Base-by-base conservation (phyloP, 2,113 vertebrate genomes). In the rabbit (Oryctolagus cuniculus) region DNA sequence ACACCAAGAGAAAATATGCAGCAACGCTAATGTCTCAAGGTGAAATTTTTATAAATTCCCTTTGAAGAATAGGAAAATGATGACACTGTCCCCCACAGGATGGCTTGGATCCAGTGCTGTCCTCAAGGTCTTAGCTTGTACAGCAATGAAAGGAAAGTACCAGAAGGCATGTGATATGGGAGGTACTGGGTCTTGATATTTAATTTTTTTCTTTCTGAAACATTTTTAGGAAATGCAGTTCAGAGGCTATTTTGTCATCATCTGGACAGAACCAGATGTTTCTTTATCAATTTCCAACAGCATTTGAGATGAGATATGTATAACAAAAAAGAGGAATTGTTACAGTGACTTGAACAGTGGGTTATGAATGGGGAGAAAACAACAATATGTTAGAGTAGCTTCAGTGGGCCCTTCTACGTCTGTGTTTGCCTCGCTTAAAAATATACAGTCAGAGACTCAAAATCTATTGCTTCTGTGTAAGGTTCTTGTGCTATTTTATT, bases 181-280 rank as follows among this genome's bases (percentile, higher is more conserved):
- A 83, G 87, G 53, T 73, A 53, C 17, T 87, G 38, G 34, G 64
- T 67, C 5, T 55, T 74, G 74, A 7, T 66, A 44, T 64, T 88
- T 91, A 79, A 84, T 84, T 79, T 75, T 44, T 78, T 58, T 44
- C 84, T 93, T 89, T 6, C n/a, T 80, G 29, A 93, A 74, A 77
- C 7, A 84, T 22, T 10, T 91, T 69, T 69, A 36, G 51, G 51
- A 85, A 80, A 91, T 29, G 6, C 29, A 85, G 15, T 85, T 89
- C 27, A 84, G 83, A 90, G 5, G 34, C 3, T 53, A 11, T 69
- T 88, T 88, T 84, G 9, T 73, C 10, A 74, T 12, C 34, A 49
- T 55, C 63, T 87, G 53, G n/a, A 67, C 77, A 84, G 36, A 17
- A 53, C 2, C 78, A 44, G 27, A 29, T 77, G 34, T 77, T 94